Evolutionary conservation across 2,888 invertebrate genomes (phyloP).

Genomic region (Acanthosepion esculentum): DNA sequence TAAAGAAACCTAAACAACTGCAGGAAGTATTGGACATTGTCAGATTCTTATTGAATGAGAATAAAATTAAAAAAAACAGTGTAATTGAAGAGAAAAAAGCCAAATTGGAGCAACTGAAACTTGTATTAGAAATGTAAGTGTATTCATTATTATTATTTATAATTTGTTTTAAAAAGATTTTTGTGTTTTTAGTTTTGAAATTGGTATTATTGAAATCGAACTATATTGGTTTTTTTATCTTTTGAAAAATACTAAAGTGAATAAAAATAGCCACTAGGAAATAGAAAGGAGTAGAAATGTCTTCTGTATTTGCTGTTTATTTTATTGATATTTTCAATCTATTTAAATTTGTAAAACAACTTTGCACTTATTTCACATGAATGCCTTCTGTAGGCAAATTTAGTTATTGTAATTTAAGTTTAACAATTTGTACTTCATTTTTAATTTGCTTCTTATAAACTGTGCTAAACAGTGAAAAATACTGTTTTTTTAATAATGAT

Average conservation of each 20-base stretch:
- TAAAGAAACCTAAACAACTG: slow-evolving; percentile 90
- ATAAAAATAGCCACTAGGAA: neutral
- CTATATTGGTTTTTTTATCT: too few species aligned
- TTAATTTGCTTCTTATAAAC: too few species aligned
- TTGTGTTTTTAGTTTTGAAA: neutral
- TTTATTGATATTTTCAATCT: neutral
- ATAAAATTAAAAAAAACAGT: slow-evolving; percentile 82
- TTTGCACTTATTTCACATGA: neutral
- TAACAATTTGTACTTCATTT: too few species aligned
- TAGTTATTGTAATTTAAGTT: neutral
- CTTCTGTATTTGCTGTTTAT: neutral
- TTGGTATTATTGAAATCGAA: neutral
- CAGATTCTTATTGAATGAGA: slow-evolving; percentile 89
- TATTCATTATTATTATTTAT: neutral
- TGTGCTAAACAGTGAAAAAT: too few species aligned
- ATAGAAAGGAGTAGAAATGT: neutral
- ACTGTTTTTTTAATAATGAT: too few species aligned
- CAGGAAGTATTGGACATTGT: slow-evolving; percentile 96
- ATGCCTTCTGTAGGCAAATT: neutral
- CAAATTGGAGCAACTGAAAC: slow-evolving; percentile 96
- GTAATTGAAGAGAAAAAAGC: slow-evolving; percentile 97
- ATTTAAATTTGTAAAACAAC: neutral
- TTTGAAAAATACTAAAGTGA: neutral
- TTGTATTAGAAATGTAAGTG: slow-evolving; percentile 97
- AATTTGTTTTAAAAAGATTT: too few species aligned